Conservation (phyloP, 2,888 invertebrate species). For the Aphrophora alni region DNA sequence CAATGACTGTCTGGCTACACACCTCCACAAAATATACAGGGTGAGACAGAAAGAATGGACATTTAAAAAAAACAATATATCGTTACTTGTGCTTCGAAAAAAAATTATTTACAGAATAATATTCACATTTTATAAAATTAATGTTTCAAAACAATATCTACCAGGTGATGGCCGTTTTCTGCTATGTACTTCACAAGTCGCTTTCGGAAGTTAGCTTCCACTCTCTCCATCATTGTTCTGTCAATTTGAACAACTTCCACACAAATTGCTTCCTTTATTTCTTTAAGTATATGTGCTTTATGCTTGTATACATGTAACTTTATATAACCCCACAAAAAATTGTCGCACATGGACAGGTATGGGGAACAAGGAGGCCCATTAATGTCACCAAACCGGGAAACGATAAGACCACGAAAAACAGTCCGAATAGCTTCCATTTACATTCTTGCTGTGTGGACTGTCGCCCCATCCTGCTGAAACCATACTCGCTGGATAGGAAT, state of each 20-base stretch:
- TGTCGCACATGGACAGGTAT: neutral
- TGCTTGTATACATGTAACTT: neutral
- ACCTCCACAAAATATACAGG: too few species aligned
- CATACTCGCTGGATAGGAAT: neutral
- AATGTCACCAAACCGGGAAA: neutral
- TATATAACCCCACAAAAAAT: neutral
- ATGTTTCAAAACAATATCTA: neutral
- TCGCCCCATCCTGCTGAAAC: neutral
- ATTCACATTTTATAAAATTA: neutral
- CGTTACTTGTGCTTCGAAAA: neutral
- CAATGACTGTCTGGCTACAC: too few species aligned
- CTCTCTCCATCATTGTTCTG: neutral
- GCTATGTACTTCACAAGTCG: neutral
- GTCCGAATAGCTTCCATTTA: neutral
- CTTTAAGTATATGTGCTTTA: neutral
- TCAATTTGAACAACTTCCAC: neutral
- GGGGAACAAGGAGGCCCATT: neutral
- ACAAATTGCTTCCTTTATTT: neutral
- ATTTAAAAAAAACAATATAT: neutral
- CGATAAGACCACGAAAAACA: neutral
- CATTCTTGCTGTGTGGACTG: neutral
- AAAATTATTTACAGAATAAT: neutral
- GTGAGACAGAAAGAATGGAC: neutral
- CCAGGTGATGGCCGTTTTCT: neutral
- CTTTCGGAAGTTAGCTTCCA: conserved; percentile 4